These are phyloP conservation scores for Trachythela sp. DNA, from an alignment of 64 coral and sea anemone species.

Conservation along the genomic window DNA sequence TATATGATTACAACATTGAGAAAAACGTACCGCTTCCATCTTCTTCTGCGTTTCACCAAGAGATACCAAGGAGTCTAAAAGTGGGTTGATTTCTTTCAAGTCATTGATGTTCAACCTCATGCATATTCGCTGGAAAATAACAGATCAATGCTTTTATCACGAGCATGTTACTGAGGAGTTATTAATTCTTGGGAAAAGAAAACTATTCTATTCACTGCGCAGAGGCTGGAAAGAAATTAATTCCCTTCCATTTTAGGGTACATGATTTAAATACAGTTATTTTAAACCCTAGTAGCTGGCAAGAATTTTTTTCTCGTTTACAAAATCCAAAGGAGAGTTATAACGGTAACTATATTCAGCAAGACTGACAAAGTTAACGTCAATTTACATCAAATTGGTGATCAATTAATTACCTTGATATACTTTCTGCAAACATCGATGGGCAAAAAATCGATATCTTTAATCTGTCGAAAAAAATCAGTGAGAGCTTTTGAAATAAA, in stretches of 20 bases:
- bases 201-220: too few species aligned
- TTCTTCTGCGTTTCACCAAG: background rate
- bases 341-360: too few species aligned
- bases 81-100: background rate
- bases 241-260: too few species aligned
- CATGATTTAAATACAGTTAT: too few species aligned
- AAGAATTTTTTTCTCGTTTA: too few species aligned
- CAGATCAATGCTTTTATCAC: background rate
- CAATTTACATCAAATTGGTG: too few species aligned
- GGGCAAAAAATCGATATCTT: slow-evolving; percentile 75
- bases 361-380: too few species aligned
- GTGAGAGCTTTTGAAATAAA: background rate
- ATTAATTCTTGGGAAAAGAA: background rate
- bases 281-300: too few species aligned
- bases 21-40: background rate
- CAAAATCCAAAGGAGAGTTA: too few species aligned
- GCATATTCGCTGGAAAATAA: background rate
- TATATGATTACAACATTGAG: too few species aligned
- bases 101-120: background rate
- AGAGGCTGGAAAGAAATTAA: too few species aligned
- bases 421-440: slow-evolving; percentile 77
- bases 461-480: slow-evolving; percentile 42
- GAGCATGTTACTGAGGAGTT: background rate
- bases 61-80: background rate
- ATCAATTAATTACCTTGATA: slow-evolving; percentile 79